Evolutionary conservation across 2,888 invertebrate genomes (phyloP), one percentile per base, ranked within the genome.

Genomic region (Toxonevra muliebris): DNA sequence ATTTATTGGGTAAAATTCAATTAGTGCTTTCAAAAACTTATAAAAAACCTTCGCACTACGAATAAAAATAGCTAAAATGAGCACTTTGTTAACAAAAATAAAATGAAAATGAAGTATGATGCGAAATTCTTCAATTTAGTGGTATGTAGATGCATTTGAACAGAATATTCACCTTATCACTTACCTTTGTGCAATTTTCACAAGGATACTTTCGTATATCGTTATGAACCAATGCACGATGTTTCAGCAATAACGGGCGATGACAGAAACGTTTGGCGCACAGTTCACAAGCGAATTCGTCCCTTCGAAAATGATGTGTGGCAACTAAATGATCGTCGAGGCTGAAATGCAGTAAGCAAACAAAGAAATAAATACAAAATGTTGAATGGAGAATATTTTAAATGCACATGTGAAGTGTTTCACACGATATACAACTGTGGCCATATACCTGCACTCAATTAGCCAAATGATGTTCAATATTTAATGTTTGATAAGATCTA

Each of bases 101-200:
- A n/a, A n/a, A n/a, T n/a, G n/a, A 52, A 52, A 52, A 52, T n/a
- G 13, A 9, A 19, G 52, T 13, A 19, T 10, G 17, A 19, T 52
- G 52, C 12, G n/a, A 10, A 52, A 52, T 30, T 30, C 2, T 4
- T 30, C 3, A 4, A 30, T 30, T 2, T 30, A 30, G n/a, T 30
- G 30, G 30, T 30, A 30, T 30, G 2, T 30, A 30, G 30, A 30
- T 30, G 30, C 30, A 30, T 30, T 30, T 30, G 30, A 30, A 2
- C 15, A 15, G 12, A 48, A 48, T 48, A 57, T 60, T 64, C 65
- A 55, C 58, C 67, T 67, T 61, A n/a, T 70, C 64, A 81, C 87
- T 87, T 86, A 93, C 93, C 90, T 93, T 94, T 74, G 92, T 89
- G 82, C 95, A 95, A 84, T 96, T 96, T 84, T 97, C 97, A 87